Evolutionary conservation across 2,888 invertebrate genomes (phyloP).

Genomic region (Frankliniella fusca): DNA sequence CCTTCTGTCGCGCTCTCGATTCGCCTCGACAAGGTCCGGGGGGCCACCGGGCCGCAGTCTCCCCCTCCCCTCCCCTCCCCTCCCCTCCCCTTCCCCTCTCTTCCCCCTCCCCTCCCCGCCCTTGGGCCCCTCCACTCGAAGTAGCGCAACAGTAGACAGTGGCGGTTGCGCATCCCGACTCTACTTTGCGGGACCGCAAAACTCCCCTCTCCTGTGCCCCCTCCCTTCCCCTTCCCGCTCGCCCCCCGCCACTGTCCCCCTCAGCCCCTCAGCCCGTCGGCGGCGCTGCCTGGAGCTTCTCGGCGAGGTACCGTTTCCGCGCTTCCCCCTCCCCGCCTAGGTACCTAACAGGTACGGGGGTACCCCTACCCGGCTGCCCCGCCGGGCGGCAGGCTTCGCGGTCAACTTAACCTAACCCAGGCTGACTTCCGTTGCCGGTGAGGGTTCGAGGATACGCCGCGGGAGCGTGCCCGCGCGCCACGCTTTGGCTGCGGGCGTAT

Average conservation of each 20-base stretch:
- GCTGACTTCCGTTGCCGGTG: slow-evolving; percentile 3
- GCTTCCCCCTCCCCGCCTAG: background rate
- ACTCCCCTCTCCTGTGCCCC: background rate
- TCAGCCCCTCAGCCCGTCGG: background rate
- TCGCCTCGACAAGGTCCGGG: no score
- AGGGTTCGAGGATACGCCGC: background rate
- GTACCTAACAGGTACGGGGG: background rate
- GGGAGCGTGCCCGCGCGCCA: background rate
- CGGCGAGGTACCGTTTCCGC: slow-evolving; percentile 16
- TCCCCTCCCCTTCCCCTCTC: background rate
- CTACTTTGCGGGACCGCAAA: slow-evolving; percentile 16
- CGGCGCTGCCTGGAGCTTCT: background rate
- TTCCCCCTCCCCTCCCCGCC: background rate
- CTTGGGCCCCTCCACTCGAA: background rate
- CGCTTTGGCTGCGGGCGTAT: background rate
- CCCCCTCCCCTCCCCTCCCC: background rate
- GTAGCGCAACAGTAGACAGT: background rate
- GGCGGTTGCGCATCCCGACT: slow-evolving; percentile 1
- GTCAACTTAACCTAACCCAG: slow-evolving; percentile 16
- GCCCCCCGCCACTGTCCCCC: background rate
- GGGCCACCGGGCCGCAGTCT: no score
- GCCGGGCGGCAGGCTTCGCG: background rate
- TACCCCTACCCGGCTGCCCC: background rate
- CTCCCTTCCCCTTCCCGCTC: background rate
- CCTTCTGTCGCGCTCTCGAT: no score